Conservation (phyloP, 1,140 invertebrate species). For the Goniozus legneri region DNA sequence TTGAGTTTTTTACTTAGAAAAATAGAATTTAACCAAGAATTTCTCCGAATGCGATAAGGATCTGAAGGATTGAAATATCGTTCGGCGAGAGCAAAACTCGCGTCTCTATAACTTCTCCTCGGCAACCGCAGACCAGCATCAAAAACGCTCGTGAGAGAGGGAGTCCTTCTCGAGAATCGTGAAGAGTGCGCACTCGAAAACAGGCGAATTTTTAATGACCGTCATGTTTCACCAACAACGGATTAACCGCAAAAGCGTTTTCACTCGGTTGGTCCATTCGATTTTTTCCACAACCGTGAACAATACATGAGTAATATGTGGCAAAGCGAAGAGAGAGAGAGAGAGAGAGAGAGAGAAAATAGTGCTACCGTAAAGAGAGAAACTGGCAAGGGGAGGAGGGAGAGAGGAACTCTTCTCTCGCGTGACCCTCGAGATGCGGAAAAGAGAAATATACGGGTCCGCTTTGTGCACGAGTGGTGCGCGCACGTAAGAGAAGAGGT, state of each 20-base stretch:
- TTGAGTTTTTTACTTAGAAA: too few species aligned
- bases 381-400: neutral
- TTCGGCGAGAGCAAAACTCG: too few species aligned
- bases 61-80: too few species aligned
- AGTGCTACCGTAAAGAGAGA: neutral
- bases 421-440: slow-evolving; percentile 29
- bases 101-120: too few species aligned
- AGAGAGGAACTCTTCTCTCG: slow-evolving; percentile 28
- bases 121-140: too few species aligned
- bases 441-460: slow-evolving; percentile 43
- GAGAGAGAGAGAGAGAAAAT: neutral
- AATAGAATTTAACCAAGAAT: too few species aligned
- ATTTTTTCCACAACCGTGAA: slow-evolving; percentile 23
- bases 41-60: too few species aligned
- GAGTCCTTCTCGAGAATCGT: too few species aligned
- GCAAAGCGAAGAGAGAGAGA: slow-evolving; percentile 4
- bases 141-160: too few species aligned
- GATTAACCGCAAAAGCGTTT: slow-evolving; percentile 32
- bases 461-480: slow-evolving; percentile 37
- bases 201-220: slow-evolving; percentile 38
- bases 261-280: slow-evolving; percentile 14
- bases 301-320: too few species aligned
- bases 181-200: too few species aligned
- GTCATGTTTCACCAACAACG: slow-evolving; percentile 40
- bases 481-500: slow-evolving; percentile 38